Evolutionary conservation across 1,140 invertebrate species (phyloP).

Genomic region (Halotydeus destructor): DNA sequence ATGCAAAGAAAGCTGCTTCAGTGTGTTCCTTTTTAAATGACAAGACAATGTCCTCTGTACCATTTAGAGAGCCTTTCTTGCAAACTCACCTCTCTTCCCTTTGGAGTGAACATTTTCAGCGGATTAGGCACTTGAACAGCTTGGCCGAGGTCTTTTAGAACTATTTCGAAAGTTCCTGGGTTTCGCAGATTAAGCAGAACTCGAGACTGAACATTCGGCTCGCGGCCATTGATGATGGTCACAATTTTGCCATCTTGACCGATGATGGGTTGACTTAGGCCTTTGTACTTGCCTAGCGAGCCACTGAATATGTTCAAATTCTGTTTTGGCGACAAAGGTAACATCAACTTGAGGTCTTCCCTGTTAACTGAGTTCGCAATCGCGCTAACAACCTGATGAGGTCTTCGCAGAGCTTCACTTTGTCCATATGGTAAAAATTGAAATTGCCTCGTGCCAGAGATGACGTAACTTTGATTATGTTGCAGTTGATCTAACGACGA

Average conservation of each 20-base stretch:
- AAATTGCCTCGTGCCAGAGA: conserved; percentile 73
- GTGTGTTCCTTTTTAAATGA: no score
- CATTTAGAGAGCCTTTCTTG: not conserved
- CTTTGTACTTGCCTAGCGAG: conserved; percentile 1
- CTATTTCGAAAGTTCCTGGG: conserved; percentile 77
- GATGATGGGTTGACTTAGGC: conserved; percentile 12
- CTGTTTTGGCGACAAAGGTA: conserved; percentile 16
- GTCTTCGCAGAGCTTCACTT: conserved; percentile 6
- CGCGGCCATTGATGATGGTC: conserved; percentile 70
- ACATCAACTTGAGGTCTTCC: conserved; percentile 17
- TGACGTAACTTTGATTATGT: conserved; percentile 71
- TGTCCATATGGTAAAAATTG: conserved; percentile 28
- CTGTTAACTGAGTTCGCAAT: conserved; percentile 7
- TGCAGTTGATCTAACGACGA: conserved; percentile 61
- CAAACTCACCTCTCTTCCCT: conserved; percentile 58
- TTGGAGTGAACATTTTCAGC: conserved; percentile 68
- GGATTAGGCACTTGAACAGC: conserved; percentile 69
- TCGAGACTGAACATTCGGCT: conserved; percentile 55
- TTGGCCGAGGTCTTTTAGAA: conserved; percentile 75
- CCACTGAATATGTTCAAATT: no score
- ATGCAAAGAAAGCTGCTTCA: no score
- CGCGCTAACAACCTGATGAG: conserved; percentile 5
- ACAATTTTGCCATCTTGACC: conserved; percentile 49
- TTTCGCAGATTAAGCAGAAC: conserved; percentile 74
- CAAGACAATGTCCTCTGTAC: not conserved